Percentiles rank a stretch among this genome's conserved stretches.
phyloP scores from a whole-genome alignment of 2,888 invertebrate genomes.

The Phaonia tiefii region DNA sequence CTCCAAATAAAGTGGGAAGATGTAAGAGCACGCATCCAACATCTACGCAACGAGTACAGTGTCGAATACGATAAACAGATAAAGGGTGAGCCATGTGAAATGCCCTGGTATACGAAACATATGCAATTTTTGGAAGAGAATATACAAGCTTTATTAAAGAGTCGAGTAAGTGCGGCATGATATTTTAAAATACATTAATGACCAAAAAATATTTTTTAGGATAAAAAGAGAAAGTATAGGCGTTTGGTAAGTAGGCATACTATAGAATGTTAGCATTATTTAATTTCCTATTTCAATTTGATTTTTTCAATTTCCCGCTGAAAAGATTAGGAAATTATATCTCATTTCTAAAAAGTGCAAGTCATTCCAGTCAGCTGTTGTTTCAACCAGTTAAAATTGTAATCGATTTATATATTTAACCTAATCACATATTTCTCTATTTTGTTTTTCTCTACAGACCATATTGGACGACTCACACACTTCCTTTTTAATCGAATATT shows the following conservation, averaged over 20 bases:
- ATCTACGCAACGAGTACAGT: slow-evolving; percentile 51
- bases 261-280: too few species aligned
- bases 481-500: slow-evolving; percentile 53
- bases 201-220: slow-evolving; percentile 14
- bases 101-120: slow-evolving; percentile 53
- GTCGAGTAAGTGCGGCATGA: slow-evolving; percentile 50
- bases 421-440: too few species aligned
- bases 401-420: too few species aligned
- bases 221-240: slow-evolving; percentile 29
- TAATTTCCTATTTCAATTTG: too few species aligned
- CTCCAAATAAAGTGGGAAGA: slow-evolving; percentile 47
- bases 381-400: too few species aligned
- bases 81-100: slow-evolving; percentile 45
- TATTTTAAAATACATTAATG: neutral
- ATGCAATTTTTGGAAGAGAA: slow-evolving; percentile 63
- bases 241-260: slow-evolving; percentile 58
- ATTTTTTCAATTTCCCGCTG: too few species aligned
- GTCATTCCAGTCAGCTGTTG: too few species aligned
- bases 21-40: slow-evolving; percentile 48
- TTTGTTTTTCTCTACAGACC: slow-evolving; percentile 30
- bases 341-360: too few species aligned
- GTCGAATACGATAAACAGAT: slow-evolving; percentile 53
- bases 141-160: slow-evolving; percentile 45
- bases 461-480: slow-evolving; percentile 47
- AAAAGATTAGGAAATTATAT: too few species aligned